Conservation (phyloP, 2,113 vertebrate species). For the Dipodomys spectabilis region DNA sequence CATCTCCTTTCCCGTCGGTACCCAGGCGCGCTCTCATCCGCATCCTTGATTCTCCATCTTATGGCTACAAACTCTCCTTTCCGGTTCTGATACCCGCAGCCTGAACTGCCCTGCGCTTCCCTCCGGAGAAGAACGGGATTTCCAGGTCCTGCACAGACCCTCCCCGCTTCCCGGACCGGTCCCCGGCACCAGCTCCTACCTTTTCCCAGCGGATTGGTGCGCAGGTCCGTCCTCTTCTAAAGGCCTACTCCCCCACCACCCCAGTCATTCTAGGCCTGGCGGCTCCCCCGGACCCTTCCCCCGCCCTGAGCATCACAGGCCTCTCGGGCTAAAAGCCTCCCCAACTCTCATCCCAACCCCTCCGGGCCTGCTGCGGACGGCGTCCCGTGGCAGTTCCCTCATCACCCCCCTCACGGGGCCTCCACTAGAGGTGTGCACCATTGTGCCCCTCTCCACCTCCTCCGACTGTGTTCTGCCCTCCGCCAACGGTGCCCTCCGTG, state of each 20-base stretch:
- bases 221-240: conserved; percentile 34
- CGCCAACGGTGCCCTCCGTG: conserved; percentile 1
- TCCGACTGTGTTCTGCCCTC: conserved; percentile 41
- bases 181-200: background rate
- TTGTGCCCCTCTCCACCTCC: conserved; percentile 26
- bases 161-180: background rate
- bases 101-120: conserved; percentile 1
- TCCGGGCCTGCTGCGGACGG: background rate
- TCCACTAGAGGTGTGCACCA: conserved; percentile 43
- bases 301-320: conserved; percentile 62
- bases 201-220: background rate
- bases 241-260: conserved; percentile 22
- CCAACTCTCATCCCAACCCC: background rate
- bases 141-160: background rate
- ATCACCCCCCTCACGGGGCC: conserved; percentile 1
- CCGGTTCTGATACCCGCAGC: background rate
- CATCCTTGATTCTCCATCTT: conserved; percentile 31
- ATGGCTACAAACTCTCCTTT: background rate
- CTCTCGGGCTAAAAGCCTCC: conserved; percentile 52
- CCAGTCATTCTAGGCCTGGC: background rate
- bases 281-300: background rate
- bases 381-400: background rate
- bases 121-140: conserved; percentile 37
- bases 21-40: background rate
- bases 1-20: conserved; percentile 15